Percentiles rank a stretch among this genome's conserved stretches.
Conservation (phyloP, 2,888 invertebrate species). For the Mechanitis mazaeus region DNA sequence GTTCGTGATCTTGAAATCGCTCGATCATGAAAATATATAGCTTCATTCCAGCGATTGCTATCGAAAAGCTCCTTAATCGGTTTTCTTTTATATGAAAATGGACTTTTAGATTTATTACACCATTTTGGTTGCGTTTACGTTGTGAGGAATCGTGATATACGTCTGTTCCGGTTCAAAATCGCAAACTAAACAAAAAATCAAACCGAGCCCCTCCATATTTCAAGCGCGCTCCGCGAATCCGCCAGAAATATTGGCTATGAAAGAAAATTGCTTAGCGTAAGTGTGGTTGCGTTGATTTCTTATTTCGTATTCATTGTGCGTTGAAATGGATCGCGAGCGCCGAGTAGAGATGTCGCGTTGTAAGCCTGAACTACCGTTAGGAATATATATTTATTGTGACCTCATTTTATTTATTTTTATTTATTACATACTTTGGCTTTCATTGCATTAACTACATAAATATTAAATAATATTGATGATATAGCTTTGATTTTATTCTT, state of each 20-base stretch:
- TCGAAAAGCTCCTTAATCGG: constrained; percentile 74
- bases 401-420: no score
- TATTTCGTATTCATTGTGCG: constrained; percentile 71
- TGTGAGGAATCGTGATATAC: constrained; percentile 63
- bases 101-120: constrained; percentile 72
- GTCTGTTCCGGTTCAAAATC: constrained; percentile 57
- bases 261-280: constrained; percentile 65
- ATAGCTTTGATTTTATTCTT: no score
- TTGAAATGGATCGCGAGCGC: constrained; percentile 59
- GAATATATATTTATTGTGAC: constrained; percentile 35
- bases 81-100: constrained; percentile 76
- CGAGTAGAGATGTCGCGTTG: constrained; percentile 43
- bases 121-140: constrained; percentile 66
- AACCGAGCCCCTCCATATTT: constrained; percentile 62
- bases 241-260: constrained; percentile 63
- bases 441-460: background rate
- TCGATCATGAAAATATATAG: constrained; percentile 77
- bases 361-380: constrained; percentile 33
- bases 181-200: constrained; percentile 69
- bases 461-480: no score
- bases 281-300: constrained; percentile 69
- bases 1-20: constrained; percentile 67
- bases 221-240: constrained; percentile 46
- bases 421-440: no score
- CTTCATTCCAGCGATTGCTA: constrained; percentile 73